Percentiles rank a stretch among this genome's conserved stretches.
Evolutionary conservation across 2,888 invertebrate genomes (phyloP).

Genomic region (Dyspetes luteomarginatus): DNA sequence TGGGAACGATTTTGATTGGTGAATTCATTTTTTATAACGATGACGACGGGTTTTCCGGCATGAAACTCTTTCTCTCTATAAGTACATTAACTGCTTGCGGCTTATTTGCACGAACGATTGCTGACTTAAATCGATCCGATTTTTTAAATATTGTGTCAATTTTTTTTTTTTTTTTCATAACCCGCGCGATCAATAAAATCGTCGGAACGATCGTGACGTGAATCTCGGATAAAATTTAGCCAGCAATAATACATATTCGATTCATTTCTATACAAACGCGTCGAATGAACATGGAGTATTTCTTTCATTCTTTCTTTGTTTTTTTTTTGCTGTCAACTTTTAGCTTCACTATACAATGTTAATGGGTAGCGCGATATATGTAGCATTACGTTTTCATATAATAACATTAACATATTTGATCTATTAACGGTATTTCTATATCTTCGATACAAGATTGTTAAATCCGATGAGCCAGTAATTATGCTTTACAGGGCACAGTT

Average conservation of each 20-base stretch:
- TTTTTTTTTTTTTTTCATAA: neutral
- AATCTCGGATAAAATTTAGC: constrained; percentile 34
- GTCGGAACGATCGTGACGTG: constrained; percentile 8
- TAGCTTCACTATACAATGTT: constrained; percentile 64
- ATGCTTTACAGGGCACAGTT: constrained; percentile 66
- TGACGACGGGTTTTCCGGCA: constrained; percentile 17
- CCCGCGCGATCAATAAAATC: constrained; percentile 7
- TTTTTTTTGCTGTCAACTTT: constrained; percentile 28
- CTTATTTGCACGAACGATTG: constrained; percentile 43
- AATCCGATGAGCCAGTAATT: constrained; percentile 69
- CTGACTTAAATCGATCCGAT: constrained; percentile 45
- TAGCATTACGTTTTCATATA: constrained; percentile 74
- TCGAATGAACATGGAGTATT: constrained; percentile 56
- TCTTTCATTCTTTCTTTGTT: constrained; percentile 39
- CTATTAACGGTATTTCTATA: constrained; percentile 73
- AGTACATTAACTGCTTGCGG: constrained; percentile 57
- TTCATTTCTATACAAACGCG: constrained; percentile 48
- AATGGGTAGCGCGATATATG: constrained; percentile 70
- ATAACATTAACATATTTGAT: constrained; percentile 74
- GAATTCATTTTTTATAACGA: constrained; percentile 2
- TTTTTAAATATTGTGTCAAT: neutral
- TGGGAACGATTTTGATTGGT: constrained; percentile 42
- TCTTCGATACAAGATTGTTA: constrained; percentile 73
- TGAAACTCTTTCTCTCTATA: constrained; percentile 54
- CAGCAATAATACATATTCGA: constrained; percentile 53